These are phyloP conservation scores for Euwallacea similis DNA, from an alignment of 1,140 invertebrate species.

Conservation along the genomic window DNA sequence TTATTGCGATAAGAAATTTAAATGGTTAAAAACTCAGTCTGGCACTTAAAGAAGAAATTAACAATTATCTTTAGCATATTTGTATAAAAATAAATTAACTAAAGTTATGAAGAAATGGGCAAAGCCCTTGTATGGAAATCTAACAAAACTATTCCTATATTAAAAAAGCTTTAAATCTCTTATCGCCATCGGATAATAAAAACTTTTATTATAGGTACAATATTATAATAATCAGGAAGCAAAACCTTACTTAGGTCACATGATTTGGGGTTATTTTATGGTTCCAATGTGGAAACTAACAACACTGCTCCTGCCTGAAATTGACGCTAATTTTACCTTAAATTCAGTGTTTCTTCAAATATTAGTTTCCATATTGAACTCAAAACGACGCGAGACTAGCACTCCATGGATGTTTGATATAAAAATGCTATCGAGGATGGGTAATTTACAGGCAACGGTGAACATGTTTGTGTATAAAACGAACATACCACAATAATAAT, in stretches of 20 bases:
- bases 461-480: slow-evolving; percentile 32
- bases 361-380: not conserved
- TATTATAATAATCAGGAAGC: slow-evolving; percentile 31
- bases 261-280: slow-evolving; percentile 32
- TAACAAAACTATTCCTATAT: not conserved
- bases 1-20: slow-evolving; percentile 11
- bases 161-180: slow-evolving; percentile 1
- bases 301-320: not conserved
- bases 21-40: not conserved
- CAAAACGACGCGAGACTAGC: slow-evolving; percentile 24
- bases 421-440: slow-evolving; percentile 26
- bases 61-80: not conserved
- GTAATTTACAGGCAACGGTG: slow-evolving; percentile 32
- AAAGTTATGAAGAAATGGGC: not conserved
- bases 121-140: not conserved
- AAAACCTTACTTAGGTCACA: slow-evolving; percentile 34
- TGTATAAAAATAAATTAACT: not conserved
- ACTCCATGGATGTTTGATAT: slow-evolving; percentile 23
- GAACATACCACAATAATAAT: slow-evolving; percentile 8
- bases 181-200: slow-evolving; percentile 16
- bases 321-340: not conserved
- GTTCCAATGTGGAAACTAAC: slow-evolving; percentile 6
- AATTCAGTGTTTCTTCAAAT: not conserved
- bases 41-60: not conserved
- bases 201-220: slow-evolving; percentile 28